Percentiles rank a stretch among this genome's conserved stretches.
Evolutionary conservation across 2,797 vertebrate genomes (phyloP).

Genomic region (Tapera naevia): DNA sequence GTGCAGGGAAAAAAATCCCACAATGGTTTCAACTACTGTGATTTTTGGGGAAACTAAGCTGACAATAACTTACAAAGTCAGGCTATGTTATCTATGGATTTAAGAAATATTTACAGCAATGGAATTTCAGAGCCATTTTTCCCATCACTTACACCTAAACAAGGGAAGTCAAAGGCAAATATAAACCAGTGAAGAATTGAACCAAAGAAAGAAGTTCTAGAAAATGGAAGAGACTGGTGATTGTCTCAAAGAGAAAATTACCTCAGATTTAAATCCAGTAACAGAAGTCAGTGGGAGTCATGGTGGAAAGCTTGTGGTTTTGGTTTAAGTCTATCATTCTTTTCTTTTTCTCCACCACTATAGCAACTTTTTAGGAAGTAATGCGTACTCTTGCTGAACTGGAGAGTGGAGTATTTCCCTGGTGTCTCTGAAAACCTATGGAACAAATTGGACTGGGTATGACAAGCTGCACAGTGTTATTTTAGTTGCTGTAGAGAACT

Average conservation of each 20-base stretch:
- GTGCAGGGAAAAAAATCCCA: background rate
- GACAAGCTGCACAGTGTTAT: conserved; percentile 59
- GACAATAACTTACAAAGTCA: conserved; percentile 39
- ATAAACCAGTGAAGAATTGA: conserved; percentile 27
- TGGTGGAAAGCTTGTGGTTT: background rate
- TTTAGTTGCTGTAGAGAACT: conserved; percentile 58
- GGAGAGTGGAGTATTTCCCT: conserved; percentile 63
- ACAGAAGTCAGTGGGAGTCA: background rate
- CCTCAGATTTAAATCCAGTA: conserved; percentile 13
- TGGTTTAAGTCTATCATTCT: background rate
- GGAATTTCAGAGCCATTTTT: conserved; percentile 28
- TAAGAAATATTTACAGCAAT: conserved; percentile 21
- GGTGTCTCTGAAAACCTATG: conserved; percentile 41
- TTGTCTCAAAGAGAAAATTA: conserved; percentile 1
- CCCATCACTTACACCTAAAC: background rate
- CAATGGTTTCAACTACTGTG: conserved; percentile 27
- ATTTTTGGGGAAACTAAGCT: conserved; percentile 4
- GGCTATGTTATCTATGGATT: background rate
- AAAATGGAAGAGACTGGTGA: background rate
- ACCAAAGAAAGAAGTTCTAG: background rate
- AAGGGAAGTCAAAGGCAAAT: conserved; percentile 4
- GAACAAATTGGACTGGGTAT: conserved; percentile 65
- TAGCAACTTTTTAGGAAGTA: conserved; percentile 44
- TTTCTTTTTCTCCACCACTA: background rate
- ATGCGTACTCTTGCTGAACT: conserved; percentile 50